Percentiles rank a stretch among this genome's conserved stretches.
Conservation (phyloP, 2,797 vertebrate species). For the Steatocranus sp. region DNA sequence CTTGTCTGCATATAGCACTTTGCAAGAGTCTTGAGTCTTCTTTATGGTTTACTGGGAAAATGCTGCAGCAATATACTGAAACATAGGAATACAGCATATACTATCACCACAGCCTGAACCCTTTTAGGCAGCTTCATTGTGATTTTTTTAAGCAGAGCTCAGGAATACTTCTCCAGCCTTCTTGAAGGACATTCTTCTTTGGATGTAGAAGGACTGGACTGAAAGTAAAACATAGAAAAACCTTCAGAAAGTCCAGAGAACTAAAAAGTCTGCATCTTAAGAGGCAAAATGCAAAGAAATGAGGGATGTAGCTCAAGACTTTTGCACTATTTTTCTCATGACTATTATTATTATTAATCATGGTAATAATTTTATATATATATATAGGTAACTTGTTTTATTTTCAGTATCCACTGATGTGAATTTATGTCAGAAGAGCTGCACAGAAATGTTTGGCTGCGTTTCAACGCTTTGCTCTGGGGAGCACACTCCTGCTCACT, state of each 20-base stretch:
- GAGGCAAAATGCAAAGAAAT: not conserved
- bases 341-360: not conserved
- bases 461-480: not conserved
- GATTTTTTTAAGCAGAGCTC: not conserved
- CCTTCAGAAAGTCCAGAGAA: not conserved
- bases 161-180: not conserved
- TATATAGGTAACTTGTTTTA: not conserved
- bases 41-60: not conserved
- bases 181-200: not conserved
- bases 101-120: not conserved
- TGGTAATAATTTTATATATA: not conserved
- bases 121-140: not conserved
- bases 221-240: not conserved
- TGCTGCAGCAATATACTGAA: rapidly evolving
- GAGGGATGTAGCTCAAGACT: not conserved
- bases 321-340: not conserved
- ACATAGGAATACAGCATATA: not conserved
- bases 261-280: not conserved
- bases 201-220: not conserved
- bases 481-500: constrained; percentile 25
- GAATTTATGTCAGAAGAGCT: not conserved
- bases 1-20: not conserved
- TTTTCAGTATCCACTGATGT: not conserved
- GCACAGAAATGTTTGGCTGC: constrained; percentile 4
- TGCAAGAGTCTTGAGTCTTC: not conserved